Evolutionary conservation across 2,888 invertebrate genomes (phyloP).

Genomic region (Drosophila prostipennis): DNA sequence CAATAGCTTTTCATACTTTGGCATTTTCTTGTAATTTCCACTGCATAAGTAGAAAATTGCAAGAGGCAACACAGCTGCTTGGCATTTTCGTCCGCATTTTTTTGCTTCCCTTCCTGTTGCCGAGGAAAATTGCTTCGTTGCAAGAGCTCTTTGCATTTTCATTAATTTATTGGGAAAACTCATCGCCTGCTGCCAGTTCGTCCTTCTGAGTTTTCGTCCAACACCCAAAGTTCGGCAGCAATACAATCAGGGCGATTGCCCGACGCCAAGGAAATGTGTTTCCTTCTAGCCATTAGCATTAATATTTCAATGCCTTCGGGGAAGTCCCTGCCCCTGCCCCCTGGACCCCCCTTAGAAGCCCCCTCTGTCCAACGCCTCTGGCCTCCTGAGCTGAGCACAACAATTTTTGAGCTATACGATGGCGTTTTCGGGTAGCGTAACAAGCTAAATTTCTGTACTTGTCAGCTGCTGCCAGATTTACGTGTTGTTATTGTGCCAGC

Average conservation of each 20-base stretch:
- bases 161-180: constrained; percentile 65
- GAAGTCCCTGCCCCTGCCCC: constrained; percentile 7
- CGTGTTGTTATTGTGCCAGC: constrained; percentile 62
- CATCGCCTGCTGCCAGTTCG: constrained; percentile 39
- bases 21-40: constrained; percentile 22
- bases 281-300: constrained; percentile 70
- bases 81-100: constrained; percentile 1
- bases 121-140: constrained; percentile 47
- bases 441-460: constrained; percentile 64
- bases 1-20: constrained; percentile 14
- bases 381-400: constrained; percentile 6
- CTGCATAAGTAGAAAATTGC: constrained; percentile 24
- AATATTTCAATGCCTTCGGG: constrained; percentile 68
- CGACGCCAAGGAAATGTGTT: constrained; percentile 44
- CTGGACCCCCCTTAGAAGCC: neutral
- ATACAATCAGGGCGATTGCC: constrained; percentile 63
- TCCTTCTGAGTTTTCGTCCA: constrained; percentile 29
- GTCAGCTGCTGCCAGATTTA: constrained; percentile 78
- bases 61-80: constrained; percentile 9
- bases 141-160: constrained; percentile 56
- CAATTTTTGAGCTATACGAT: constrained; percentile 54
- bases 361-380: neutral
- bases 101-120: constrained; percentile 6
- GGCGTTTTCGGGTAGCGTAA: constrained; percentile 43
- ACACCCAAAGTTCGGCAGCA: constrained; percentile 33